phyloP scores from a whole-genome alignment of 2,113 vertebrate species.

The Clarias batrachus region DNA sequence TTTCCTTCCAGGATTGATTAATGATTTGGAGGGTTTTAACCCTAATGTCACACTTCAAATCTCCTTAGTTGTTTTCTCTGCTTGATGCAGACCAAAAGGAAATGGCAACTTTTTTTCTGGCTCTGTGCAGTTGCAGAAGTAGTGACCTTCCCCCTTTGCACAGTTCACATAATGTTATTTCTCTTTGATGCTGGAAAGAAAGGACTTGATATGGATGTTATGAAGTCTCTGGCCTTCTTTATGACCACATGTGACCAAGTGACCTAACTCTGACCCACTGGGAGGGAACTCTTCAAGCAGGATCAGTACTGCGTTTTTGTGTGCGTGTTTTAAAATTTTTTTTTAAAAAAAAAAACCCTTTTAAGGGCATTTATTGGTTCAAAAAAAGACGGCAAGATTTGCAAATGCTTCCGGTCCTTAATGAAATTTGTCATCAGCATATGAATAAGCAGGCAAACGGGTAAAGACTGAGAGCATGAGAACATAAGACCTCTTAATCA shows the following conservation, averaged over 20 bases:
- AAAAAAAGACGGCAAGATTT: background rate
- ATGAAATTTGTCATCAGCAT: conserved; percentile 15
- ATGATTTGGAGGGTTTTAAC: too few relatives aligned
- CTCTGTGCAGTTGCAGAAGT: background rate
- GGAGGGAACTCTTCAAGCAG: conserved; percentile 14
- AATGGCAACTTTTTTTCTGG: too few relatives aligned
- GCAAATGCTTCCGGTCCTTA: conserved; percentile 44
- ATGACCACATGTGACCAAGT: background rate
- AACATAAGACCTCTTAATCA: background rate
- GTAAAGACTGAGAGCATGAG: background rate
- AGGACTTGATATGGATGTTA: conserved; percentile 24
- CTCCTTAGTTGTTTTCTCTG: too few relatives aligned
- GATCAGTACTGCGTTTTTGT: background rate
- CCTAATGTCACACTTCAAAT: too few relatives aligned
- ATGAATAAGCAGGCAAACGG: conserved; percentile 13
- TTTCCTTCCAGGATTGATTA: too few relatives aligned
- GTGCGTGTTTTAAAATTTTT: background rate
- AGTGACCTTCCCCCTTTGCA: background rate
- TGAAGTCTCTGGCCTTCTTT: background rate
- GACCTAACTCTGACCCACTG: conserved; percentile 22
- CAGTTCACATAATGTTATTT: background rate
- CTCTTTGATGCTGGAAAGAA: background rate
- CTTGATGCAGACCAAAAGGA: too few relatives aligned
- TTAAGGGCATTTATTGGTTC: conserved; percentile 3
- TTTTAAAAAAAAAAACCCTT: too few relatives aligned